Percentiles rank a stretch among this genome's conserved stretches.
Evolutionary conservation across 2,113 vertebrate species (phyloP).

Genomic region (Ctenodactylus gundi): DNA sequence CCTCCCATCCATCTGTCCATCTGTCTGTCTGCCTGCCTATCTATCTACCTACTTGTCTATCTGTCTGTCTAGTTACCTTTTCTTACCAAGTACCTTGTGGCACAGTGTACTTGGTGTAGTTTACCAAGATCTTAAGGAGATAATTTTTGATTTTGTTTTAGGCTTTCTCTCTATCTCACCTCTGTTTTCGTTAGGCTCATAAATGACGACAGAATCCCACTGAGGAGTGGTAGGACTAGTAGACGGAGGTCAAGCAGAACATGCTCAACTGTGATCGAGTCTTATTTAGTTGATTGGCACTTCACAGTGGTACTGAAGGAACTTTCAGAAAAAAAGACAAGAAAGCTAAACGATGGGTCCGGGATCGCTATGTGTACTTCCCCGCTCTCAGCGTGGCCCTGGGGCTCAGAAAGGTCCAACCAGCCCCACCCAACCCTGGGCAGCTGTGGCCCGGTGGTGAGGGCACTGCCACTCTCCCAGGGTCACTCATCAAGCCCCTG

Average conservation of each 20-base stretch:
- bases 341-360: neutral
- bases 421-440: accelerated
- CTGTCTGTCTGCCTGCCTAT: neutral
- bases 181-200: neutral
- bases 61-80: neutral
- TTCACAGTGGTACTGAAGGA: neutral
- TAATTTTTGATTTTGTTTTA: neutral
- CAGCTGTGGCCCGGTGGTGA: no score
- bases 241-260: neutral
- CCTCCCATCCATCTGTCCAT: neutral
- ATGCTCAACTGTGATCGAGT: neutral
- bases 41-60: neutral
- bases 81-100: neutral
- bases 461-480: neutral
- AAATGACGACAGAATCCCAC: neutral
- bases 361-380: neutral
- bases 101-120: neutral
- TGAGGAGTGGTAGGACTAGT: neutral
- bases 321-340: neutral
- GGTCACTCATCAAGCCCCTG: neutral
- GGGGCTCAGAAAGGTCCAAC: neutral
- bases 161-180: neutral
- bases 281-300: neutral
- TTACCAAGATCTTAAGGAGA: neutral
- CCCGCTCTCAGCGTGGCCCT: neutral